These are phyloP conservation scores for Auanema sp. DNA, from an alignment of 2,888 invertebrate genomes.

Conservation along the genomic window DNA sequence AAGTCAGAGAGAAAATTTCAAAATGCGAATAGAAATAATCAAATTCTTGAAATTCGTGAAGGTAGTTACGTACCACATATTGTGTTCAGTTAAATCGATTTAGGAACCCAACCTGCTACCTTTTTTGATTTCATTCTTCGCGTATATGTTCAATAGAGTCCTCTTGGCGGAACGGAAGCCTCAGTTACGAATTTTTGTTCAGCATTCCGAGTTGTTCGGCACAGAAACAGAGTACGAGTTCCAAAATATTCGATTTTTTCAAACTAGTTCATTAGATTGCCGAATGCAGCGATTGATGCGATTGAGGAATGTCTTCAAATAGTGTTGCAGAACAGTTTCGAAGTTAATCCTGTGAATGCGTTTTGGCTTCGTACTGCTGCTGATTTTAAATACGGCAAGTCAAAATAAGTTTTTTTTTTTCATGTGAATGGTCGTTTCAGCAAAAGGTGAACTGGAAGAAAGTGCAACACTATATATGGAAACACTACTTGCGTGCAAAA, in stretches of 20 bases:
- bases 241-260: no score
- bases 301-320: conserved; percentile 11
- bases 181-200: conserved; percentile 14
- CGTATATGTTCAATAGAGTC: conserved; percentile 21
- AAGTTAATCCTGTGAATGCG: conserved; percentile 14
- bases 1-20: conserved; percentile 9
- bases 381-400: conserved; percentile 20
- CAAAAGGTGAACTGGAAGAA: conserved; percentile 11
- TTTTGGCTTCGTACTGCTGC: conserved; percentile 15
- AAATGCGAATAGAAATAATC: conserved; percentile 16
- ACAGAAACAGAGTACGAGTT: conserved; percentile 10
- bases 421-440: conserved; percentile 3
- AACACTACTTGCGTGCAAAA: conserved; percentile 5
- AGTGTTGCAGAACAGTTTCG: conserved; percentile 7
- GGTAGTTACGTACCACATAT: conserved; percentile 5
- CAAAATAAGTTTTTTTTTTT: not conserved
- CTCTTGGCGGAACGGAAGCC: conserved; percentile 14
- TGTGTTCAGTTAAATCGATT: not conserved
- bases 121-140: conserved; percentile 27
- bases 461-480: conserved; percentile 13
- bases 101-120: conserved; percentile 13
- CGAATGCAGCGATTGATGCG: conserved; percentile 5
- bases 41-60: conserved; percentile 14
- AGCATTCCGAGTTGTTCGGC: conserved; percentile 8
- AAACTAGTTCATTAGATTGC: conserved; percentile 7